Conservation (phyloP, 2,888 invertebrate species). For the Seira ritae region DNA sequence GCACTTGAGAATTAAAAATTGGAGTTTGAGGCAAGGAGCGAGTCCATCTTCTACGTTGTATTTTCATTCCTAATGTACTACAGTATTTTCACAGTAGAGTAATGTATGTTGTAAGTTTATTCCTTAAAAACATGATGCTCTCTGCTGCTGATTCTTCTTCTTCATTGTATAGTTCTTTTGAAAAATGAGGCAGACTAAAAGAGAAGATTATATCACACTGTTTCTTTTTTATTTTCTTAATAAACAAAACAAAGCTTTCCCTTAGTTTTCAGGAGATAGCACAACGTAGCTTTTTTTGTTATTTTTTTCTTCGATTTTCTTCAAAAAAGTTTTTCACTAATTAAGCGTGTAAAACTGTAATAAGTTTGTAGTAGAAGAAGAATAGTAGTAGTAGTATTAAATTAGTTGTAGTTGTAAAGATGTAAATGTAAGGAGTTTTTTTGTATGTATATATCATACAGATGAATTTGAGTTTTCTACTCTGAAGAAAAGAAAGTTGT, state of each 20-base stretch:
- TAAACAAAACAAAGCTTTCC: conserved; percentile 2
- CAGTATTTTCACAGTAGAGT: background rate
- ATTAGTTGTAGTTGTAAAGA: conserved; percentile 35
- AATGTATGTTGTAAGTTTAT: conserved; percentile 16
- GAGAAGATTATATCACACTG: conserved; percentile 61
- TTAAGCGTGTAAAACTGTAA: conserved; percentile 26
- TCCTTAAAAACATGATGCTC: too few species aligned
- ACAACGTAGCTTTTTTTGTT: background rate
- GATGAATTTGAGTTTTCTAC: background rate
- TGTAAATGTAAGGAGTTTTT: conserved; percentile 19
- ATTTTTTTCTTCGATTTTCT: background rate
- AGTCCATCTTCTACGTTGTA: background rate
- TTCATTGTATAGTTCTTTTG: conserved; percentile 23
- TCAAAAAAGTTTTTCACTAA: conserved; percentile 15
- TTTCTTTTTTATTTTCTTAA: conserved; percentile 33
- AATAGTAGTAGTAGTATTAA: conserved; percentile 36
- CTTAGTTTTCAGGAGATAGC: background rate
- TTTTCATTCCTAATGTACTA: background rate
- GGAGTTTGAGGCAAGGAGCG: background rate
- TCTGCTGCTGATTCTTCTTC: background rate
- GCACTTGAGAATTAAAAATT: background rate
- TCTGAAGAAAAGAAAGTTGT: background rate
- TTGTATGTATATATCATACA: conserved; percentile 10
- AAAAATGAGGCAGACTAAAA: conserved; percentile 58
- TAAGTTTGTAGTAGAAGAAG: conserved; percentile 17